Conservation (phyloP, 2,888 invertebrate species). For the Willowsia nigromaculata region DNA sequence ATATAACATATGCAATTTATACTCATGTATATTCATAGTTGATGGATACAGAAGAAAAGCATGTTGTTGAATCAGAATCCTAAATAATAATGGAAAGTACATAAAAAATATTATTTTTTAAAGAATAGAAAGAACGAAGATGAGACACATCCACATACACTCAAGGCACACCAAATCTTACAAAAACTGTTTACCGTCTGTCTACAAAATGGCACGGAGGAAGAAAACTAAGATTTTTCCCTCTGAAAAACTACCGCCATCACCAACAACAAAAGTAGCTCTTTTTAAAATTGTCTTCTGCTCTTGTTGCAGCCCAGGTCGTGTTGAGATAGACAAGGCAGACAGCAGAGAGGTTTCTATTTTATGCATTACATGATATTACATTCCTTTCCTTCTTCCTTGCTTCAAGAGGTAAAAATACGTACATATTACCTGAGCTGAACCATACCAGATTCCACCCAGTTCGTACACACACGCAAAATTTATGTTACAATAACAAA, state of each 20-base stretch:
- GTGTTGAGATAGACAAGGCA: neutral
- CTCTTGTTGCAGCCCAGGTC: neutral
- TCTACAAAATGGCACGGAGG: neutral
- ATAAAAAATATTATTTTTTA: slow-evolving; percentile 25
- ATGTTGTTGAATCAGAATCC: slow-evolving; percentile 26
- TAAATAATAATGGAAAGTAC: slow-evolving; percentile 14
- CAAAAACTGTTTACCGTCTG: neutral
- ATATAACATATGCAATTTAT: neutral
- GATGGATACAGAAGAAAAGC: too few species aligned
- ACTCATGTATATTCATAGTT: neutral
- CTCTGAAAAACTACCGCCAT: neutral
- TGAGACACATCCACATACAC: neutral
- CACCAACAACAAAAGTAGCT: slow-evolving; percentile 6
- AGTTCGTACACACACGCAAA: neutral
- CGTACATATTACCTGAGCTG: slow-evolving; percentile 3
- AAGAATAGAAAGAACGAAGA: neutral
- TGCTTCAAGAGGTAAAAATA: neutral
- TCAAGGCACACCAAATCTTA: neutral
- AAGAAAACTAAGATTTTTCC: neutral
- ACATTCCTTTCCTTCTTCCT: slow-evolving; percentile 21
- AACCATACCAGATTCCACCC: neutral
- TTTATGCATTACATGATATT: neutral
- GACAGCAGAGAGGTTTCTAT: too few species aligned
- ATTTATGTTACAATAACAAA: slow-evolving; percentile 30
- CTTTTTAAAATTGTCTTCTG: neutral